Percentiles rank a stretch among this genome's conserved stretches.
phyloP scores from a whole-genome alignment of 2,888 invertebrate genomes.

The Cenopis cana region DNA sequence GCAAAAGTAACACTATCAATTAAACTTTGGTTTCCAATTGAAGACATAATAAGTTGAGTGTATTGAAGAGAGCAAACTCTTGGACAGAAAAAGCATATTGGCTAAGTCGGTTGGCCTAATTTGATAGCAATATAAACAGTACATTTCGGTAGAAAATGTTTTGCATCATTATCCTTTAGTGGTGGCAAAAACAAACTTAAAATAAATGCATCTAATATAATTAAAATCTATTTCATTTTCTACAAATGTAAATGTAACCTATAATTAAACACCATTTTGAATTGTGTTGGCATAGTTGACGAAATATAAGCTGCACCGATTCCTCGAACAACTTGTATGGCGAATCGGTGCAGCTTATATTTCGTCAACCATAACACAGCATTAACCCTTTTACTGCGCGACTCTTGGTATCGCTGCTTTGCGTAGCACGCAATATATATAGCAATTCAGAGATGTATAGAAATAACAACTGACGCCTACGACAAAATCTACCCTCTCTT shows the following conservation, averaged over 20 bases:
- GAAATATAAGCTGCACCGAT: too few species aligned
- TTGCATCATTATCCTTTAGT: slow-evolving; percentile 48
- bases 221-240: slow-evolving; percentile 1
- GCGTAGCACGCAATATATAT: not conserved
- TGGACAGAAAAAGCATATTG: slow-evolving; percentile 16
- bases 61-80: not conserved
- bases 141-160: slow-evolving; percentile 43
- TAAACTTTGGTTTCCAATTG: not conserved
- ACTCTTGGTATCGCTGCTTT: not conserved
- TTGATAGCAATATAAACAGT: slow-evolving; percentile 35
- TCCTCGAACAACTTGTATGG: too few species aligned
- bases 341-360: too few species aligned
- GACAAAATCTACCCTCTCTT: too few species aligned
- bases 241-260: slow-evolving; percentile 14
- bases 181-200: slow-evolving; percentile 57
- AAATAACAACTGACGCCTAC: not conserved
- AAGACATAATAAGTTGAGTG: not conserved
- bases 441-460: not conserved
- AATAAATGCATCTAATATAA: slow-evolving; percentile 57
- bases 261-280: slow-evolving; percentile 18
- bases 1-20: not conserved
- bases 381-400: not conserved
- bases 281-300: slow-evolving; percentile 19
- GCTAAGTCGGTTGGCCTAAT: slow-evolving; percentile 6
- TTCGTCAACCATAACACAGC: too few species aligned